phyloP scores from a whole-genome alignment of 2,113 vertebrate genomes.

The Heloderma charlesbogerti region DNA sequence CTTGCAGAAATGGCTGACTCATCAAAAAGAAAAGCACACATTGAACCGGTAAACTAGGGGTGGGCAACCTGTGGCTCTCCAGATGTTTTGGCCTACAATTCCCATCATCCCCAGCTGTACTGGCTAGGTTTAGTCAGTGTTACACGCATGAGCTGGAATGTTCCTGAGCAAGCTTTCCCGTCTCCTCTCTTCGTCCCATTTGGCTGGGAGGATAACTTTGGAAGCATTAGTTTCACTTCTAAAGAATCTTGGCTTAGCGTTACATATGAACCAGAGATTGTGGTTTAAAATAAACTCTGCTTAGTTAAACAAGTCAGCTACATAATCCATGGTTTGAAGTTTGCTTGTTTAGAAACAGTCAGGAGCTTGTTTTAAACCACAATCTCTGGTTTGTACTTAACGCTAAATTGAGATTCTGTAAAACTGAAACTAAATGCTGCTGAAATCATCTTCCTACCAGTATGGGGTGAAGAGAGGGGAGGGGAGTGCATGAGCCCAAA shows the following conservation, averaged over 20 bases:
- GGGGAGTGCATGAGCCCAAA: neutral
- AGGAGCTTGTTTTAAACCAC: neutral
- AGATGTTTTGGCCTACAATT: too few relatives aligned
- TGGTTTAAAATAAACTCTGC: neutral
- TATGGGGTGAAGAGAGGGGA: neutral
- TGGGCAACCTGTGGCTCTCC: too few relatives aligned
- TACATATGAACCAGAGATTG: neutral
- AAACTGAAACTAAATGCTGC: neutral
- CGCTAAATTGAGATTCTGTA: neutral
- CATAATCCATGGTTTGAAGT: neutral
- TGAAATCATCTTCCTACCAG: neutral
- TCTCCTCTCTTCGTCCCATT: too few relatives aligned
- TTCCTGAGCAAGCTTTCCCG: neutral
- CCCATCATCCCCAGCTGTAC: too few relatives aligned
- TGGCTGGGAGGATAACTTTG: neutral
- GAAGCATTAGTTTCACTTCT: neutral
- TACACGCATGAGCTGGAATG: neutral
- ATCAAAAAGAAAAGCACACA: conserved; percentile 19
- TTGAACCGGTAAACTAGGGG: neutral
- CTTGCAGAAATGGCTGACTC: conserved; percentile 3
- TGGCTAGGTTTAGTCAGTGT: neutral
- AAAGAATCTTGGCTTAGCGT: neutral
- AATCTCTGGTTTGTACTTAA: neutral
- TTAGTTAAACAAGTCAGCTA: neutral
- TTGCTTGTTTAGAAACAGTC: neutral